phyloP scores from a whole-genome alignment of 2,888 invertebrate genomes.

The Aphidoletes aphidimyza region DNA sequence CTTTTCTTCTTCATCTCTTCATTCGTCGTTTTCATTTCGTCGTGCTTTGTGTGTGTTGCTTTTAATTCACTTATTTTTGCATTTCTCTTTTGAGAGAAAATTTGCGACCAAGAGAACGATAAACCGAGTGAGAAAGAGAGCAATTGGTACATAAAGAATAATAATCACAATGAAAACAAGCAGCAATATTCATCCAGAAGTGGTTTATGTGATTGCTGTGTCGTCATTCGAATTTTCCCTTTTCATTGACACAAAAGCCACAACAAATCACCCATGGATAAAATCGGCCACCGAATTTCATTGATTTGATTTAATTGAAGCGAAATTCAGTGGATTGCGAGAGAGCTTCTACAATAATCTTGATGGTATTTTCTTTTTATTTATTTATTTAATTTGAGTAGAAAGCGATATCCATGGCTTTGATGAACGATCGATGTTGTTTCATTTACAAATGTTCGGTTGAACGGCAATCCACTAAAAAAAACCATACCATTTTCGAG shows the following conservation, averaged over 20 bases:
- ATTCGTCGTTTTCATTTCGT: slow-evolving; percentile 17
- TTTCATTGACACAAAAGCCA: not conserved
- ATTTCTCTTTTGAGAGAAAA: slow-evolving; percentile 18
- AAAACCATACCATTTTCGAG: not conserved
- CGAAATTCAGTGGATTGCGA: not conserved
- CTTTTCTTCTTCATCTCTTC: not conserved
- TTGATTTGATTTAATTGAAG: slow-evolving; percentile 18
- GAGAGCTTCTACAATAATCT: not conserved
- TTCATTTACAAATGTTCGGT: no score
- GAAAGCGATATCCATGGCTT: not conserved
- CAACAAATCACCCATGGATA: not conserved
- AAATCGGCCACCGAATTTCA: not conserved
- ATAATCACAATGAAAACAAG: not conserved
- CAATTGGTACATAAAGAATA: not conserved
- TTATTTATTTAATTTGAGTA: not conserved
- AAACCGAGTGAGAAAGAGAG: not conserved
- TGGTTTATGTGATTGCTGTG: not conserved
- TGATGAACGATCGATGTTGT: no score
- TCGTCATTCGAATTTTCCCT: not conserved
- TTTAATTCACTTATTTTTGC: not conserved
- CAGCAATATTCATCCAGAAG: slow-evolving; percentile 35
- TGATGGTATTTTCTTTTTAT: not conserved
- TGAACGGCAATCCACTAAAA: no score
- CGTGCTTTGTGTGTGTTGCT: no score
- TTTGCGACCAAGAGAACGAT: not conserved